Conservation (phyloP, 2,888 invertebrate species). For the Ormyrus thymus region DNA sequence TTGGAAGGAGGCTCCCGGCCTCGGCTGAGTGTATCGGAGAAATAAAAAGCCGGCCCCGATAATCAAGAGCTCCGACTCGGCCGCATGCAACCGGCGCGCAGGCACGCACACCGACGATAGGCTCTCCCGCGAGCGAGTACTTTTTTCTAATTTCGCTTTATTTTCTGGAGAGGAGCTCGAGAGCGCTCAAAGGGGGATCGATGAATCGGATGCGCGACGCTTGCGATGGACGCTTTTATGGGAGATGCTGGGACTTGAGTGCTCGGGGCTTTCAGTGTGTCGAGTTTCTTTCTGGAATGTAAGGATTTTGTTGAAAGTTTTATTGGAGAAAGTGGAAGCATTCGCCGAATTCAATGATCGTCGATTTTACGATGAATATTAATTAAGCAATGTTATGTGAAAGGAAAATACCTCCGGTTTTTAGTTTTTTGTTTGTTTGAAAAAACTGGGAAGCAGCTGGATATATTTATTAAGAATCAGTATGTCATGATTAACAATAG, state of each 20-base stretch:
- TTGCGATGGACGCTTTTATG: slow-evolving; percentile 29
- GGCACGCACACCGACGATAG: background rate
- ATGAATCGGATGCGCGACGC: slow-evolving; percentile 5
- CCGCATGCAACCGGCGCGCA: slow-evolving; percentile 4
- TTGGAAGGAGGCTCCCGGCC: background rate
- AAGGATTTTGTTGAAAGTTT: background rate
- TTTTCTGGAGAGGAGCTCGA: background rate
- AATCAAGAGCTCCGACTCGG: slow-evolving; percentile 31
- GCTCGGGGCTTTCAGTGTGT: slow-evolving; percentile 11
- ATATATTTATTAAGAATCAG: no score
- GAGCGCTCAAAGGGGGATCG: slow-evolving; percentile 6
- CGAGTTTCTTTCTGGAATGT: background rate
- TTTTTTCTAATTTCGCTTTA: slow-evolving; percentile 37
- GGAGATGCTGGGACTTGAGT: background rate
- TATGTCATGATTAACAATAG: no score
- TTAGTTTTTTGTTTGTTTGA: no score
- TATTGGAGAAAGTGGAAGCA: no score
- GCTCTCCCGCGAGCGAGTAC: background rate
- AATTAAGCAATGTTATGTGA: no score
- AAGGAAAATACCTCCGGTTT: no score
- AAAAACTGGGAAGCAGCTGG: no score
- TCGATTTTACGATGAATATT: no score
- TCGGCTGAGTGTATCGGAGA: background rate
- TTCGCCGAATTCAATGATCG: no score
- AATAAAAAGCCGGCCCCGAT: background rate